phyloP scores from a whole-genome alignment of 2,797 vertebrate species.

The Danio kyathit region DNA sequence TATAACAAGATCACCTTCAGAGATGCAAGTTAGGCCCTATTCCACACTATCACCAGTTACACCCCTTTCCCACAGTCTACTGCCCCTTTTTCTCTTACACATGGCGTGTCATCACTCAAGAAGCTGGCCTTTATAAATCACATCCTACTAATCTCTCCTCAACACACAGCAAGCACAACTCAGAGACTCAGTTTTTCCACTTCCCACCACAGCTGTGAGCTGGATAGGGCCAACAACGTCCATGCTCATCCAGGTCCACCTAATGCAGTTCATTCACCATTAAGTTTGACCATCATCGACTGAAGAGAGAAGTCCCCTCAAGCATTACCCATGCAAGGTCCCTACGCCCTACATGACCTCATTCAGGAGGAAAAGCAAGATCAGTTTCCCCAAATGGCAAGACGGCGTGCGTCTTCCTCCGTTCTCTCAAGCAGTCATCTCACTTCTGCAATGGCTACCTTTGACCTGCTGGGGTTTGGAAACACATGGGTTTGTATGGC shows the following conservation, averaged over 20 bases:
- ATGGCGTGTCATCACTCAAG: neutral
- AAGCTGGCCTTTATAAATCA: constrained; percentile 15
- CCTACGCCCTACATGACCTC: neutral
- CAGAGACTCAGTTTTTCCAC: constrained; percentile 23
- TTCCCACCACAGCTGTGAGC: constrained; percentile 14
- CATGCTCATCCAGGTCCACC: neutral
- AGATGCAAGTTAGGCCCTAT: neutral
- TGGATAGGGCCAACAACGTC: neutral
- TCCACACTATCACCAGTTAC: neutral
- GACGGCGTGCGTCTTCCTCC: constrained; percentile 3
- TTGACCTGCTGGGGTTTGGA: constrained; percentile 50
- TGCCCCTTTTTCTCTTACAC: constrained; percentile 3
- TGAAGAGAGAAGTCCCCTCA: constrained; percentile 22
- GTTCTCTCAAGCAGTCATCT: neutral
- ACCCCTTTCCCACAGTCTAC: neutral
- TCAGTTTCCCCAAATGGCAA: constrained; percentile 6
- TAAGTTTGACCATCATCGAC: constrained; percentile 21
- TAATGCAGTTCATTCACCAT: neutral
- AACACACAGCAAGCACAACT: constrained; percentile 20
- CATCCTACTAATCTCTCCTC: neutral
- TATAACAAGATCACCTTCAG: constrained; percentile 13
- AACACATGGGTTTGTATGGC: constrained; percentile 78
- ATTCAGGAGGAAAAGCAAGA: constrained; percentile 16
- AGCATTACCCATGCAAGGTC: constrained; percentile 28
- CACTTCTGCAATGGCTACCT: neutral